Conservation (phyloP, 53 echinoderm and acorn worm genomes). For the Astropecten irregularis region DNA sequence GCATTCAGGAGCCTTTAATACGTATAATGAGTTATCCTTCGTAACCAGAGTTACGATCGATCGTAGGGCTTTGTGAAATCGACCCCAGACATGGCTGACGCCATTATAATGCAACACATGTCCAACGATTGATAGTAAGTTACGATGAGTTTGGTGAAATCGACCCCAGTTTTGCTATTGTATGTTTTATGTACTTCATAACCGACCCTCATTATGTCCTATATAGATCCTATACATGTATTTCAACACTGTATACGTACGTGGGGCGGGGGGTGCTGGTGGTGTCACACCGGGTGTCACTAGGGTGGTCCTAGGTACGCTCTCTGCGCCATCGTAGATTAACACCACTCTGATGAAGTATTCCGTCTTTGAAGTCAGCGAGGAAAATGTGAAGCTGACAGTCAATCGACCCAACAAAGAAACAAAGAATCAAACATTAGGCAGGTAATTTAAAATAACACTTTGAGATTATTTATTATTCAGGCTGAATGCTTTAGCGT, state of each 20-base stretch:
- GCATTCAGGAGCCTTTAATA: background rate
- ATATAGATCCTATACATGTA: background rate
- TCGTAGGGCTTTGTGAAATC: too few relatives aligned
- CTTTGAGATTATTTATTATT: too few relatives aligned
- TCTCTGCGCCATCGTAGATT: background rate
- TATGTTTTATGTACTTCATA: background rate
- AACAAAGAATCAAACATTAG: too few relatives aligned
- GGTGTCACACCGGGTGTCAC: background rate
- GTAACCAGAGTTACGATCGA: too few relatives aligned
- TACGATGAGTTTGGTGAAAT: too few relatives aligned
- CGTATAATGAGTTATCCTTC: too few relatives aligned
- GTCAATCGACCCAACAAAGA: too few relatives aligned
- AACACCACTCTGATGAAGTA: background rate
- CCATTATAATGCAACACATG: background rate
- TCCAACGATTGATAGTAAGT: too few relatives aligned
- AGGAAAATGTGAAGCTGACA: background rate
- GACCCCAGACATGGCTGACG: background rate
- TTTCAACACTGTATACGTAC: background rate
- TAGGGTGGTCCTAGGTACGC: background rate
- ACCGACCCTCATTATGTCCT: background rate
- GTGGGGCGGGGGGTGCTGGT: background rate
- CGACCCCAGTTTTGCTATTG: too few relatives aligned
- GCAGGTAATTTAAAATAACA: too few relatives aligned
- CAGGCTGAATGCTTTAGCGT: too few relatives aligned
- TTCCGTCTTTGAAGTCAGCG: background rate